Evolutionary conservation across 2,888 invertebrate species (phyloP).

Genomic region (Adela reaumurella): DNA sequence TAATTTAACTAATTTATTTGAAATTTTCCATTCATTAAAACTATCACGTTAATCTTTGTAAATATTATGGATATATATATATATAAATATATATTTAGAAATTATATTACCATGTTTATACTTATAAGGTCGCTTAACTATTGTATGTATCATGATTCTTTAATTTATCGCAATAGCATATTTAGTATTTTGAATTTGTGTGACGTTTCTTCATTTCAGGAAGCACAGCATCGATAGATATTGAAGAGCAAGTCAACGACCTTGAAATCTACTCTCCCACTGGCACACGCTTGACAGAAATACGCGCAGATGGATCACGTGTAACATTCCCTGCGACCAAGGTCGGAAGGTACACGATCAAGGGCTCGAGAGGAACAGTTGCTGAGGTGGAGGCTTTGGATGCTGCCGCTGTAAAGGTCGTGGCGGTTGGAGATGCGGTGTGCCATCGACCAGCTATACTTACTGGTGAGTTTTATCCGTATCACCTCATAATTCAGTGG

Average conservation of each 20-base stretch:
- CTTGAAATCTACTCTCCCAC: conserved; percentile 66
- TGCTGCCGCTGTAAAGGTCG: conserved; percentile 66
- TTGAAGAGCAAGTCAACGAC: conserved; percentile 59
- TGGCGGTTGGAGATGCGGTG: conserved; percentile 71
- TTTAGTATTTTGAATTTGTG: not conserved
- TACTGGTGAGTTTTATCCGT: conserved; percentile 60
- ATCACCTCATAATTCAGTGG: no score
- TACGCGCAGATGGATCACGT: conserved; percentile 53
- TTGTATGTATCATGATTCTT: no score
- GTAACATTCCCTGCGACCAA: conserved; percentile 73
- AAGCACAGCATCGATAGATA: conserved; percentile 59
- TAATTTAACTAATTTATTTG: no score
- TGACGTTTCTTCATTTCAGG: conserved; percentile 20
- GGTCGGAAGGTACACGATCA: conserved; percentile 73
- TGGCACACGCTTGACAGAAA: conserved; percentile 60
- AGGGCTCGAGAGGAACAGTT: conserved; percentile 33
- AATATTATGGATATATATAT: no score
- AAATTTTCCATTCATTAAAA: no score
- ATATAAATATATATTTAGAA: no score
- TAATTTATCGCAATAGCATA: no score
- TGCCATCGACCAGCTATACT: conserved; percentile 80
- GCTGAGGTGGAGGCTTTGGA: conserved; percentile 74
- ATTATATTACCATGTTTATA: no score
- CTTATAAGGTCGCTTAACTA: no score
- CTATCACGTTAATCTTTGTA: no score